Base-by-base conservation (phyloP, 1,140 invertebrate species). In the Chrysopa pallens region DNA sequence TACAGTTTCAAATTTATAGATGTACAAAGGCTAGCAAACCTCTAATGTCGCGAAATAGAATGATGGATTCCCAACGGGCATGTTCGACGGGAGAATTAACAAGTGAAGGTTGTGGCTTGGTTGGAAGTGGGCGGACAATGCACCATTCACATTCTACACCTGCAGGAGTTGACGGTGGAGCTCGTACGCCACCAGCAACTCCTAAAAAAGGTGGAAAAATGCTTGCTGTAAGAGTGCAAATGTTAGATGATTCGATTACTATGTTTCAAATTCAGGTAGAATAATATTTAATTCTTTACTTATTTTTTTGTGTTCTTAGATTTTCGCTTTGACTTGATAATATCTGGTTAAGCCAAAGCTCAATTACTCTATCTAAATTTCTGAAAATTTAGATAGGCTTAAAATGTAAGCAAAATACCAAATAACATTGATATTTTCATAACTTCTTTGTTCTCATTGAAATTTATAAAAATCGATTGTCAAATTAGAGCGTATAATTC, bases 241-340 rank as follows among this genome's bases (percentile, higher is more conserved):
- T 88, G 84, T 67, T 89, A 43, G 84, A 89, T 54, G 85, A 88
- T 62, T 76, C 78, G 17, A 71, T 86, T 56, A 88, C 84, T 43
- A 82, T 88, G 69, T 89, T 89, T 64, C 85, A 88, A 76, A 81
- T 89, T 47, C 84, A 88, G 81, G 84, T 88, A 58, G 67, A 63
- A 51, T 6, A 13, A 28, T 9, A 38, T 14, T 43, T 36, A 45
- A 36, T 37, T 29, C 29, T 43, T 29, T n/a, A n/a, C n/a, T n/a
- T n/a, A n/a, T n/a, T n/a, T n/a, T 23, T 23, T 23, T 23, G 17
- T 23, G 5, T 23, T 23, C 2, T 23, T 23, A 23, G 17, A 23
- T 23, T 23, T 23, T 23, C 17, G 17, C 17, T 23, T 23, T 23
- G 17, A 23, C 5, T 23, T 23, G 17, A 23, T 5, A 23, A 23